Base-by-base conservation (phyloP, 2,888 invertebrate genomes). In the Poecilus cupreus region DNA sequence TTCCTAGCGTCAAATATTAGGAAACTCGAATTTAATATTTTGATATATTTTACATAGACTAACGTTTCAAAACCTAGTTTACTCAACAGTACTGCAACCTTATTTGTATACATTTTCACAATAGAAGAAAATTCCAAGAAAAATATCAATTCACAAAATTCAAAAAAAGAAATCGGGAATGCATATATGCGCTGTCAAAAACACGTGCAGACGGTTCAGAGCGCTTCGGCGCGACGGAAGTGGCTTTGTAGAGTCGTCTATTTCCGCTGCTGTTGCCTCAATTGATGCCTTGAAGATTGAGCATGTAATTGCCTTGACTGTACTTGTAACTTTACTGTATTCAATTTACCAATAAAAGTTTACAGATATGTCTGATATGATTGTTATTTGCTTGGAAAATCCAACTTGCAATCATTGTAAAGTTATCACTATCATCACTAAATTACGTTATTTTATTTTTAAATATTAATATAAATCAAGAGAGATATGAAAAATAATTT, bases 161-260 rank as follows among this genome's bases (percentile, higher is more conserved):
- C 51, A 16, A n/a, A 24, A 60, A 60, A 60, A 20, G 3, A 22
- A 24, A 60, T 39, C 64, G 78, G 64, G 68, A 64, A 78, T 78
- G 57, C 64, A 78, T 60, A 78, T 54, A 70, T 70, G 70, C 26
- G 78, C 46, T 78, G 78, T 78, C 78, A 78, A 78, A 78, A 64
- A 57, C 78, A 78, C 64, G 32, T 64, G 78, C 18, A 13, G 54
- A 22, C 22, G 22, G 13, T 22, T n/a, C 24, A 4, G 26, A 22
- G 24, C n/a, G 4, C 24, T 22, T 60, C 60, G 24, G 5, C 24
- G n/a, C 6, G 26, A 6, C 60, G 60, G 60, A 60, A 60, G 60
- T 60, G 60, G 60, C 60, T 60, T 60, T 60, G 60, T 60, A 26
- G 60, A 24, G 11, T 13, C 60, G 60, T 60, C 26, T 60, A 60